phyloP scores from a whole-genome alignment of 2,797 vertebrate species.

The Gorsachius magnificus region DNA sequence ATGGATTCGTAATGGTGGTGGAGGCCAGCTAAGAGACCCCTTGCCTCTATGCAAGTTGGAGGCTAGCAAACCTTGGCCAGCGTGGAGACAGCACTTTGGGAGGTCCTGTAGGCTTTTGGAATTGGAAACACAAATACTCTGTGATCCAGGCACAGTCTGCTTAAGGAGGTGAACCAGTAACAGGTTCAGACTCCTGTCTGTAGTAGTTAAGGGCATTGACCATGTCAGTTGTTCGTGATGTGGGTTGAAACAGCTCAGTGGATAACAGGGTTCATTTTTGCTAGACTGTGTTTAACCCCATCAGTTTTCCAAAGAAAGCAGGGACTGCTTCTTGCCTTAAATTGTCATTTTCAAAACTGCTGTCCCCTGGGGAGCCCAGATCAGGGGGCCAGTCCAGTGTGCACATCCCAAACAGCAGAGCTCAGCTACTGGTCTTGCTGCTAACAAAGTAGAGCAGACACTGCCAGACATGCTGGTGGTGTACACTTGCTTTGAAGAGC shows the following conservation, averaged over 20 bases:
- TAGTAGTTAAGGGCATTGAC: rapidly evolving
- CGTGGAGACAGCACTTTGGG: neutral
- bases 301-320: neutral
- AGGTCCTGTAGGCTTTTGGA: neutral
- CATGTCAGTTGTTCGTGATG: rapidly evolving
- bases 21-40: neutral
- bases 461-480: neutral
- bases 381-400: neutral
- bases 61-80: neutral
- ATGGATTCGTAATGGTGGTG: rapidly evolving
- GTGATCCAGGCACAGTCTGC: neutral
- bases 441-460: neutral
- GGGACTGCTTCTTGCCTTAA: neutral
- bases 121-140: neutral
- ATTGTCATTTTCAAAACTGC: neutral
- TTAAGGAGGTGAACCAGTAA: neutral
- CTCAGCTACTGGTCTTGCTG: neutral
- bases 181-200: neutral
- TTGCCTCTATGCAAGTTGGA: neutral
- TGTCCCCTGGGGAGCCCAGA: neutral
- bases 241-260: neutral
- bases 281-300: neutral
- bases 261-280: neutral
- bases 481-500: neutral
- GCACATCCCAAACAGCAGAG: neutral